Base-by-base conservation (phyloP, 2,888 invertebrate genomes). In the Tenthredo notha region DNA sequence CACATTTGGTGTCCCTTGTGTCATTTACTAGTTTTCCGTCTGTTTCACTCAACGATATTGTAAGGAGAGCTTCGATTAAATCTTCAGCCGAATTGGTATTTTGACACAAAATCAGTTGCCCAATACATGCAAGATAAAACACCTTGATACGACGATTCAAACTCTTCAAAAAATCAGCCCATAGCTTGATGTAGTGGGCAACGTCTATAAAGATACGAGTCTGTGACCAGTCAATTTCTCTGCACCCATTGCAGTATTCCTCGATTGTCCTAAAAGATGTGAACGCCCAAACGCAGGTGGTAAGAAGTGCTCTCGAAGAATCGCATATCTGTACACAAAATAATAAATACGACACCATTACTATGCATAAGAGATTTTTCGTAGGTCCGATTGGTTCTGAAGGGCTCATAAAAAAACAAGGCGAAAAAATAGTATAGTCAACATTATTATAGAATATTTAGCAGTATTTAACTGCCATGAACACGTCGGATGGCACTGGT, bases 131-230 rank as follows among this genome's bases (percentile, higher is more conserved):
- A 2, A 72, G n/a, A 72, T 40, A 72, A n/a, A 72, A 72, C 2
- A 40, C 12, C 25, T 40, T 72, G 18, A 72, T 72, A 9, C n/a
- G 29, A 70, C 15, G 72, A 72, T 72, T 72, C 40, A 6, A 37
- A 40, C 25, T 40, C 12, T 72, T 40, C 18, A 72, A 12, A 72
- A 72, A 72, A 72, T 72, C 12, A n/a, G 21, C 72, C 40, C 40
- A 10, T 10, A 72, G 72, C 9, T 72, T 40, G 2, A 72, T 72
- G 9, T 72, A 72, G 21, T 72, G 72, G 33, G 72, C 72, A 72
- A 72, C 75, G 47, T 75, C 47, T 43, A 75, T 75, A 29, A 37
- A 72, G 7, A 72, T 72, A 21, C 21, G 72, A 7, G 72, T 40
- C 5, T 72, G 10, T 2, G 21, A 21, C n/a, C 7, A 18, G 10